Evolutionary conservation across 2,888 invertebrate species (phyloP).

Genomic region (Amphipyra berbera): DNA sequence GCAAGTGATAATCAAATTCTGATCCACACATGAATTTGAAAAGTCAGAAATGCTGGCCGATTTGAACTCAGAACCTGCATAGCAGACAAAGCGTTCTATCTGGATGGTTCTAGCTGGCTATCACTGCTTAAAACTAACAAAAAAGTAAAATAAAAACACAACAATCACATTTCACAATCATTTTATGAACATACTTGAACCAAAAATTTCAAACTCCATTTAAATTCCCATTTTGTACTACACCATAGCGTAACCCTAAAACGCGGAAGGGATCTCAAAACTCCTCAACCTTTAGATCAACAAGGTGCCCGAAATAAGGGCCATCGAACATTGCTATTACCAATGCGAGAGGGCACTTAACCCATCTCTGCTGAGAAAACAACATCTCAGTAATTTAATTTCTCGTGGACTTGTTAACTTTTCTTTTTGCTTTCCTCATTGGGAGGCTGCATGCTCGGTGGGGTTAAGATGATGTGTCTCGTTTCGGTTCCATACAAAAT

Average conservation of each 20-base stretch:
- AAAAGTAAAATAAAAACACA: neutral
- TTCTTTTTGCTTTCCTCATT: constrained; percentile 14
- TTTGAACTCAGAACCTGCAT: too few species aligned
- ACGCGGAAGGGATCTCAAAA: constrained; percentile 17
- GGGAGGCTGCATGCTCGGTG: constrained; percentile 7
- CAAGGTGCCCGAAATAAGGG: constrained; percentile 39
- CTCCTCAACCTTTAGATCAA: constrained; percentile 36
- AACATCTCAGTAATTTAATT: constrained; percentile 63
- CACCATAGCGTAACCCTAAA: constrained; percentile 11
- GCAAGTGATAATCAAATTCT: too few species aligned
- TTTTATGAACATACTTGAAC: too few species aligned
- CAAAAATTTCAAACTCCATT: neutral
- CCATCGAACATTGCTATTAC: constrained; percentile 41
- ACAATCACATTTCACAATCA: neutral
- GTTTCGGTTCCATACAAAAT: too few species aligned
- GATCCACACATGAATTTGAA: too few species aligned
- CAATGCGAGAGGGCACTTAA: constrained; percentile 45
- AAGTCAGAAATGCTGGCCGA: too few species aligned
- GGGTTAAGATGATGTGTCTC: neutral
- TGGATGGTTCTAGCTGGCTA: too few species aligned
- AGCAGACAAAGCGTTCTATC: too few species aligned
- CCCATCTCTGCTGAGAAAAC: constrained; percentile 59
- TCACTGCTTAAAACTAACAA: too few species aligned
- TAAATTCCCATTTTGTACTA: constrained; percentile 5
- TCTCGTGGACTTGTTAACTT: constrained; percentile 48